These are phyloP conservation scores for Pantherophis alleghaniensis DNA, from an alignment of 2,797 vertebrate genomes.

Conservation along the genomic window DNA sequence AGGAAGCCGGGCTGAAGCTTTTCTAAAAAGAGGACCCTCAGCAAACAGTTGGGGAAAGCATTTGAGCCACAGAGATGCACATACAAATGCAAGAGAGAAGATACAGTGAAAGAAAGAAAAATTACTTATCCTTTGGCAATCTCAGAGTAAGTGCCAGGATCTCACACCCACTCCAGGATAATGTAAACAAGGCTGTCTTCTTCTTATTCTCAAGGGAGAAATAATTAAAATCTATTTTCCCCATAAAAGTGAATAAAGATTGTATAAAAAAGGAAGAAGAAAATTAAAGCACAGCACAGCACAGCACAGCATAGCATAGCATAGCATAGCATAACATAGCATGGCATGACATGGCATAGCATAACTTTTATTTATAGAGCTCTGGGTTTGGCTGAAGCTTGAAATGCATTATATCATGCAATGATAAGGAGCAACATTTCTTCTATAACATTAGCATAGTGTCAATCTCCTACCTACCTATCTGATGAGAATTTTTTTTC, in stretches of 20 bases:
- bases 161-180: background rate
- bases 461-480: background rate
- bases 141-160: background rate
- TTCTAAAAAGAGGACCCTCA: background rate
- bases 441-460: background rate
- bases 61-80: background rate
- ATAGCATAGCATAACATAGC: background rate
- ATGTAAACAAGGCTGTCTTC: background rate
- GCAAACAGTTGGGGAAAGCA: background rate
- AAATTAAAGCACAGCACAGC: background rate
- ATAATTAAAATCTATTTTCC: background rate
- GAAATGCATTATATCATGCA: background rate
- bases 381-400: background rate
- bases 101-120: background rate
- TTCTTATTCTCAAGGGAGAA: background rate
- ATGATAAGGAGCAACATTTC: background rate
- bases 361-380: background rate
- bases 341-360: background rate
- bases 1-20: background rate
- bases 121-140: background rate
- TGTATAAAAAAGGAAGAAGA: background rate
- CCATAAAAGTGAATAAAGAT: background rate
- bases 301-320: background rate
- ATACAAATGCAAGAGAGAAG: background rate
- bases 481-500: background rate